Conservation (phyloP, 2,797 vertebrate species). For the Muraenolepis orangiensis region DNA sequence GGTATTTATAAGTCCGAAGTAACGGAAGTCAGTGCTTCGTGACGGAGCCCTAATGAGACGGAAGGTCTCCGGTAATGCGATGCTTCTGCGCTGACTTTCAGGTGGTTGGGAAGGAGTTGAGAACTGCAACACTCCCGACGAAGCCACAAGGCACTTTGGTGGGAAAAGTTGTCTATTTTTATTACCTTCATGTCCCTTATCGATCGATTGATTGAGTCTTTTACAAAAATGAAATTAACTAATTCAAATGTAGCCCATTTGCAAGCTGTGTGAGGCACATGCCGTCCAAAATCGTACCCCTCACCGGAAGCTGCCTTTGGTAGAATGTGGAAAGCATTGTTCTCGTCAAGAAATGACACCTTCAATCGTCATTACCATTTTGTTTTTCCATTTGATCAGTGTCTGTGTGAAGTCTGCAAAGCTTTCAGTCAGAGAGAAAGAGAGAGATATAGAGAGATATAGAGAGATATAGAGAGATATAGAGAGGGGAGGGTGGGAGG, state of each 20-base stretch:
- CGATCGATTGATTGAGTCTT: not conserved
- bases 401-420: not conserved
- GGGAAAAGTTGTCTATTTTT: not conserved
- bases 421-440: not conserved
- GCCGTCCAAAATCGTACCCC: no score
- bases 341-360: no score
- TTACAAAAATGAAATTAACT: no score
- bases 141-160: not conserved
- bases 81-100: not conserved
- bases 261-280: no score
- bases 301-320: no score
- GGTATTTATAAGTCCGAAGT: not conserved
- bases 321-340: no score
- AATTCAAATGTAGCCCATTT: no score
- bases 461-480: not conserved
- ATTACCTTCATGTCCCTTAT: not conserved
- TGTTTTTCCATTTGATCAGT: no score
- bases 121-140: no score
- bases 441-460: no score
- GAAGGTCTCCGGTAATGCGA: not conserved
- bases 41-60: not conserved
- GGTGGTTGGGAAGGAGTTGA: not conserved
- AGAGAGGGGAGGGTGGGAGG: no score
- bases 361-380: no score
- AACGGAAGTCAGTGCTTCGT: not conserved